Conservation (phyloP, 2,113 vertebrate genomes). For the Corynorhinus townsendii region DNA sequence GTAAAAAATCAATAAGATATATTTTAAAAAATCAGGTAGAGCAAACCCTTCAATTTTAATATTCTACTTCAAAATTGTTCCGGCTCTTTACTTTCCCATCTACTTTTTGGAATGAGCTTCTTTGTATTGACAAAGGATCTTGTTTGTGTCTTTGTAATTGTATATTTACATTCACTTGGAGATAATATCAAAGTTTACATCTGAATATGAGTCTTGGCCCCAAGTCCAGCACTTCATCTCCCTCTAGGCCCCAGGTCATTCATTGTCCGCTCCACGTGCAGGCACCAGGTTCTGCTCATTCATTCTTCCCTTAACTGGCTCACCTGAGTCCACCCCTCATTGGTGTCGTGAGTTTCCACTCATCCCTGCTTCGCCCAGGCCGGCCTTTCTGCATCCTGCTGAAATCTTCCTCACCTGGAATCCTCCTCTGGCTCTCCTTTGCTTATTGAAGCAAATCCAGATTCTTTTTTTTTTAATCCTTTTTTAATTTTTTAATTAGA, state of each 20-base stretch:
- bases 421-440: not conserved
- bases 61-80: not conserved
- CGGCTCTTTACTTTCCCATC: not conserved
- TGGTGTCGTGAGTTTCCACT: not conserved
- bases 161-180: not conserved
- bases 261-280: no score
- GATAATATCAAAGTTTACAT: not conserved
- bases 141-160: not conserved
- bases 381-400: not conserved
- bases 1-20: no score
- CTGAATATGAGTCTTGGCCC: not conserved
- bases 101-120: not conserved
- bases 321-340: not conserved
- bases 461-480: not conserved
- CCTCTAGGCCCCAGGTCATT: not conserved
- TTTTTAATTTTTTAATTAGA: no score
- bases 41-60: not conserved
- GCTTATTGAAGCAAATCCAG: not conserved
- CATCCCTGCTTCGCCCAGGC: not conserved
- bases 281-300: not conserved
- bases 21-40: not conserved
- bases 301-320: not conserved
- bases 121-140: not conserved
- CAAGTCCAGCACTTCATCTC: not conserved
- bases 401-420: not conserved